Base-by-base conservation (phyloP, 2,113 vertebrate species). In the Semicossyphus pulcher region DNA sequence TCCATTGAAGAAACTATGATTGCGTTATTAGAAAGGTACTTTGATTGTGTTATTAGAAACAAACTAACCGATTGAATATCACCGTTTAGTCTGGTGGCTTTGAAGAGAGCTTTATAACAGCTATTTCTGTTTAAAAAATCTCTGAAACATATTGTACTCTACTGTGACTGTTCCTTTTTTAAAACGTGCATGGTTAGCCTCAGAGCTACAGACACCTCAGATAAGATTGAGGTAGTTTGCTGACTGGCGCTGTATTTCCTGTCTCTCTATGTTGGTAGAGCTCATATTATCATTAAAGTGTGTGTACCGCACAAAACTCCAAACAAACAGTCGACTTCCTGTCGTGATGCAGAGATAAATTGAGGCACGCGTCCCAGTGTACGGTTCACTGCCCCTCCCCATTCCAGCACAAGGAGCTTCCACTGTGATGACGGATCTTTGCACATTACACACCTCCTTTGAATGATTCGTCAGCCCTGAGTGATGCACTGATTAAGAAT, bases 311-410 rank as follows among this genome's bases (percentile, higher is more conserved):
- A 21, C 25, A 28, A 49, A 57, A 10, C 47, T 5, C 11, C 29
- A 71, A 44, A 69, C 62, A 57, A 68, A 68, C 59, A 28, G 5
- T 56, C 32, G 1, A 44, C 41, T 74, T 79, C 66, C 81, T 67
- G 60, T 39, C 49, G 10, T 12, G 71, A 69, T 59, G 18, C 0
- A 31, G 25, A 26, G 74, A 78, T 83, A 78, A 74, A 67, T 52
- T 0, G 0, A 31, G 49, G 44, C 58, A 63, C 28, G 29, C 25
- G 61, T 9, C 70, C 51, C 2, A 31, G 18, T 48, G 11, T 48
- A 44, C 26, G 26, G 21, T 15, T 23, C 32, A 20, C 45, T 18
- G 25, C 39, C 32, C 4, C 20, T 25, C 57, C 36, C 16, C 37
- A 44, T 34, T 71, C 36, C 68, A 44, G 12, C n/a, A 51, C 10